Evolutionary conservation across 2,797 vertebrate species (phyloP), one percentile per base, ranked within the genome.

Genomic region (Chaetophractus vellerosus): DNA sequence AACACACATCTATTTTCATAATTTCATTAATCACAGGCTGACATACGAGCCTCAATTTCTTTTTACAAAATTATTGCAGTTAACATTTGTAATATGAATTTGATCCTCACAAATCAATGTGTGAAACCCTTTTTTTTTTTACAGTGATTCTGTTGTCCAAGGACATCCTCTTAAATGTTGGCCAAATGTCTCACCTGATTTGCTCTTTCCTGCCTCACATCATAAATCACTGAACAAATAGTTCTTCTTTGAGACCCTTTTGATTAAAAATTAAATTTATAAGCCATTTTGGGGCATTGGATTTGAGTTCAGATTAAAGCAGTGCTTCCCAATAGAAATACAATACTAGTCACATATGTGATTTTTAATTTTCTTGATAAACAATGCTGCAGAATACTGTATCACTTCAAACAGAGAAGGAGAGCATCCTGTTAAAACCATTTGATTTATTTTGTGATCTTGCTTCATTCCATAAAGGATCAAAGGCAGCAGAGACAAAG

Each of bases 241-340:
- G 64, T 41, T 80, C 6, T 80, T 88, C 28, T 69, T 72, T 52
- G 28, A 15, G 5, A 5, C 33, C 19, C 36, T 93, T 55, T 24
- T 79, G 33, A 36, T 93, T 71, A 66, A 92, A 89, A 63, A 15
- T 93, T 91, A 90, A 71, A 87, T 28, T 66, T 93, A 74, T 7
- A 71, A 74, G n/a, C 26, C 75, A n/a, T 9, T 68, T 52, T 64
- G 26, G 9, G 15, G 1, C 45, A 76, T 45, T 38, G 89, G n/a
- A 66, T 84, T 76, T 88, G 41, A 45, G 3, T 90, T 69, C 64
- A 15, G 45, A 11, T 68, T 76, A 95, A 24, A 92, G 68, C 33
- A 83, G 10, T 89, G n/a, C 8, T 26, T 18, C 31, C 74, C 5
- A 71, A 33, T 1, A 90, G 55, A 91, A 72, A 28, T 63, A 28